These are phyloP conservation scores for Halocaridina rubra DNA, from an alignment of 2,888 invertebrate species.

Conservation along the genomic window DNA sequence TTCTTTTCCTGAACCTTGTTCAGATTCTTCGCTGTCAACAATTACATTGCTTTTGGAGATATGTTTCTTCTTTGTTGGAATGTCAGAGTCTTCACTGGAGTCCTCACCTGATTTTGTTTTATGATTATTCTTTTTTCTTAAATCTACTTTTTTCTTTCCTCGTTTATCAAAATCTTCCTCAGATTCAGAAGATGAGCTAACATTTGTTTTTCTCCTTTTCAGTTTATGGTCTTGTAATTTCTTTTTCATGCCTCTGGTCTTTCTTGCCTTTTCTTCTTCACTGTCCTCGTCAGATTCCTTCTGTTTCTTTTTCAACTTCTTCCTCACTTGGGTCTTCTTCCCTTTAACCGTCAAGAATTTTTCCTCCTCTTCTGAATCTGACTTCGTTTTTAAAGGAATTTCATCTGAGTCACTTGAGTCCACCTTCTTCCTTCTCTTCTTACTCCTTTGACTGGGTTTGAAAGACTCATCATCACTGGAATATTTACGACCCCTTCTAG, in stretches of 20 bases:
- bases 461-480: constrained; percentile 39
- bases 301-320: constrained; percentile 22
- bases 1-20: not conserved
- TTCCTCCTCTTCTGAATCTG: constrained; percentile 33
- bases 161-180: constrained; percentile 13
- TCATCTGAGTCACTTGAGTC: constrained; percentile 50
- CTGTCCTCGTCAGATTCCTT: constrained; percentile 35
- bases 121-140: constrained; percentile 23
- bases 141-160: not conserved
- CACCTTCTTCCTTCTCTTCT: constrained; percentile 45
- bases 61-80: constrained; percentile 39
- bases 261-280: constrained; percentile 17
- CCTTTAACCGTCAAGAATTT: constrained; percentile 20
- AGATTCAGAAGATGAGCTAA: constrained; percentile 45
- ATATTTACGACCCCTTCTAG: constrained; percentile 26
- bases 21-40: constrained; percentile 44
- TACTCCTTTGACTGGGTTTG: constrained; percentile 7
- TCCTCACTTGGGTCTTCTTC: constrained; percentile 13
- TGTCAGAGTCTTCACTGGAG: constrained; percentile 43
- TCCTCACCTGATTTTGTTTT: constrained; percentile 36
- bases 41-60: constrained; percentile 27
- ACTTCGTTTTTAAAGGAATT: constrained; percentile 9
- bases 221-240: constrained; percentile 30
- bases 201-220: constrained; percentile 6
- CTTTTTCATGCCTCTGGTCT: constrained; percentile 43